Base-by-base conservation (phyloP, 2,888 invertebrate species). In the Drosophila formosana region DNA sequence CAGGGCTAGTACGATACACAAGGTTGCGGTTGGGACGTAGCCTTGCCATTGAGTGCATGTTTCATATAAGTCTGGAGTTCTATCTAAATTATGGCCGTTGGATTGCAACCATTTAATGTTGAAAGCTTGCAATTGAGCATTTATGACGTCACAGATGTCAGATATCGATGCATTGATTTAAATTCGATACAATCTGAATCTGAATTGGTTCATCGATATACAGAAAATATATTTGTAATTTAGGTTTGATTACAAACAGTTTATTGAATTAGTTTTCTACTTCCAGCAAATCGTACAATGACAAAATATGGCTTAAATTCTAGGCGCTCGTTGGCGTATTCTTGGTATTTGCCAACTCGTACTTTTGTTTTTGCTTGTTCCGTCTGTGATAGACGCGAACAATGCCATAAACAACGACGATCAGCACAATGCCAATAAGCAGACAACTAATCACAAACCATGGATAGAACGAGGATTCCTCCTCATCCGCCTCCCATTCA, bases 371-470 rank as follows among this genome's bases (percentile, higher is more conserved):
- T n/a, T 90, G 61, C 47, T 83, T 78, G 11, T 65, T 80, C 49
- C 66, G 75, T 50, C 77, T 78, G 56, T 82, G 85, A 30, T 81
- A 88, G 9, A 69, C 70, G 11, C 88, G 90, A 0, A 90, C 82
- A n/a, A 86, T 39, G 3, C 73, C 74, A 43, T 85, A 88, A 3
- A 91, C 55, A 4, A 76, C 74, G 3, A 72, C 41, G 4, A 91
- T 43, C 1, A 91, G 23, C 4, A 76, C 69, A 9, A 82, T 34
- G 4, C 77, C 83, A 18, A 91, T 53, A 1, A 88, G 52, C 8
- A 91, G 60, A 55, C 81, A 82, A 2, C 73, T 81, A 3, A 77
- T 63, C 9, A 91, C 87, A 61, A 90, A 89, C 86, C 88, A 90
- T 0, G 90, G 86, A 78, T 90, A 91, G 55, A 88, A 89, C 0